phyloP scores from a whole-genome alignment of 2,113 vertebrate species.

The Carollia perspicillata region DNA sequence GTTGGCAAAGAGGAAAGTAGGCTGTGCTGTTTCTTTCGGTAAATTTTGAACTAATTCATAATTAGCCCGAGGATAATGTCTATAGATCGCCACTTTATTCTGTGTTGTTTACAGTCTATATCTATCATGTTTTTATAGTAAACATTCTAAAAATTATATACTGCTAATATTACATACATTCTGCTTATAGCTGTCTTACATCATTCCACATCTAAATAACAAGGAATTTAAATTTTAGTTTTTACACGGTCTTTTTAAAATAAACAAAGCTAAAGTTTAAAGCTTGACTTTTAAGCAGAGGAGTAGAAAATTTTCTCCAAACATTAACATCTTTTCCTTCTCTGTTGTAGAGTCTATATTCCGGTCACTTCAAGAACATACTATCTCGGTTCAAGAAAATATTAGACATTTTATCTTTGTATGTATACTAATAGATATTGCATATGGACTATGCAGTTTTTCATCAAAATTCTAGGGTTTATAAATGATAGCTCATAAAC shows the following conservation, averaged over 20 bases:
- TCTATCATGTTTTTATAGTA: not conserved
- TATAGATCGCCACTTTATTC: not conserved
- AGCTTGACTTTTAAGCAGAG: not conserved
- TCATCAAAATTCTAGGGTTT: not conserved
- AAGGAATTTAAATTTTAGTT: not conserved
- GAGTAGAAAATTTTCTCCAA: not conserved
- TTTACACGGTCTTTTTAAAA: not conserved
- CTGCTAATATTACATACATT: not conserved
- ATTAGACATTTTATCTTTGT: not conserved
- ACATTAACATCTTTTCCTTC: not conserved
- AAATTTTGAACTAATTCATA: not conserved
- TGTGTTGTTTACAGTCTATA: not conserved
- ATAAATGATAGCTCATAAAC: not conserved
- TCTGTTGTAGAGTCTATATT: not conserved
- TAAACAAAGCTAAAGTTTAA: not conserved
- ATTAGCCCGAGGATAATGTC: not conserved
- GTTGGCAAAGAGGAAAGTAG: not conserved
- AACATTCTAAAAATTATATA: not conserved
- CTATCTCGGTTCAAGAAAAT: not conserved
- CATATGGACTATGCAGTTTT: not conserved
- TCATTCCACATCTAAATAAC: not conserved
- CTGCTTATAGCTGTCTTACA: not conserved
- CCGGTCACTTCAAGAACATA: not conserved
- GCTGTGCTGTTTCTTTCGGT: not conserved
- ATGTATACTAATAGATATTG: not conserved